These are phyloP conservation scores for Tetropium fuscum DNA, from an alignment of 2,888 invertebrate species.

Conservation along the genomic window DNA sequence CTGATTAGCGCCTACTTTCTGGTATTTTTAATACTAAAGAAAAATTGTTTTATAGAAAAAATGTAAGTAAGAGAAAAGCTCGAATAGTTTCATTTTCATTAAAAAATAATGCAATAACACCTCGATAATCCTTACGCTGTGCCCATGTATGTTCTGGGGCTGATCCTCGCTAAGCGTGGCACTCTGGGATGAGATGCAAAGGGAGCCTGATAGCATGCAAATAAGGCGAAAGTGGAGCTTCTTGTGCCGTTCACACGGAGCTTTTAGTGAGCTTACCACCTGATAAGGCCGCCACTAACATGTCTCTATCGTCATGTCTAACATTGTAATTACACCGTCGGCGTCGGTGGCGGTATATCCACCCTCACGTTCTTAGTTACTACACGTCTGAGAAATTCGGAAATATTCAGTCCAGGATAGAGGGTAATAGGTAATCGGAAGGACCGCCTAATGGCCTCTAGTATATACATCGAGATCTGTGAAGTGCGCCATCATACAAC, in stretches of 20 bases:
- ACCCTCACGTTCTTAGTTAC: constrained; percentile 20
- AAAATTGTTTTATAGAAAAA: too few species aligned
- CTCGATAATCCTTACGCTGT: constrained; percentile 23
- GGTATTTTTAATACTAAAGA: too few species aligned
- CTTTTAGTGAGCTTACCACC: constrained; percentile 60
- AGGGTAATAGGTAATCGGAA: neutral
- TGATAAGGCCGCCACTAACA: constrained; percentile 56
- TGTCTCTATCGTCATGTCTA: constrained; percentile 48
- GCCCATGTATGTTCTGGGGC: constrained; percentile 23
- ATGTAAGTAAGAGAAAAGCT: too few species aligned
- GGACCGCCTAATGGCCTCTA: constrained; percentile 3
- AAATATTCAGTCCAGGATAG: neutral
- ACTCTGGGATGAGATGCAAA: constrained; percentile 42
- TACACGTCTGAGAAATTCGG: constrained; percentile 6
- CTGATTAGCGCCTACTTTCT: too few species aligned
- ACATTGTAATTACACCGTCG: constrained; percentile 52
- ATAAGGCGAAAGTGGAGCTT: constrained; percentile 56
- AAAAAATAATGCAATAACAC: constrained; percentile 25
- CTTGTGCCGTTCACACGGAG: constrained; percentile 62
- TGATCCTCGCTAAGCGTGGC: constrained; percentile 31
- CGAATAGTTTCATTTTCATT: constrained; percentile 19
- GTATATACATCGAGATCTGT: neutral
- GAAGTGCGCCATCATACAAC: neutral
- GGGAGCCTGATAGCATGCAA: constrained; percentile 59
- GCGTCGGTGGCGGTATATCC: constrained; percentile 3